Evolutionary conservation across 2,797 vertebrate species (phyloP).

Genomic region (Capromys pilorides): DNA sequence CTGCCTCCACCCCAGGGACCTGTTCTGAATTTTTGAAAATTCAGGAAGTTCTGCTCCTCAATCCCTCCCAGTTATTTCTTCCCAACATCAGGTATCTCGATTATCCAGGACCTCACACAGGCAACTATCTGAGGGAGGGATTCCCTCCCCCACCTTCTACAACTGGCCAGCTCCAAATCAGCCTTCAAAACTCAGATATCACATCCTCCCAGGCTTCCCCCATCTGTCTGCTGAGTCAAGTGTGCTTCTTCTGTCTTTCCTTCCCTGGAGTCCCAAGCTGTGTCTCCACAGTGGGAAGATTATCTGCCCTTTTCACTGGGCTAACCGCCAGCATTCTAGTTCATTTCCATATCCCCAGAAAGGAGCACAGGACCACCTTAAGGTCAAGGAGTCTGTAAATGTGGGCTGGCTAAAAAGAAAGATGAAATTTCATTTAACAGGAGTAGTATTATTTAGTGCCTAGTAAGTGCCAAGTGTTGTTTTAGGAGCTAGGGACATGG

Average conservation of each 20-base stretch:
- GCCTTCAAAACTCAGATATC: constrained; percentile 36
- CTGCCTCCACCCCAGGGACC: neutral
- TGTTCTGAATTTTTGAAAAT: constrained; percentile 43
- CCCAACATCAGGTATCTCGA: neutral
- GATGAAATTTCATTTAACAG: neutral
- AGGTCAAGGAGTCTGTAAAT: constrained; percentile 21
- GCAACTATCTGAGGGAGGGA: constrained; percentile 54
- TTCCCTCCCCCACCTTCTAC: constrained; percentile 20
- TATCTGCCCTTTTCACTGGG: neutral
- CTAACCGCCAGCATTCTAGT: neutral
- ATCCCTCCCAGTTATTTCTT: constrained; percentile 40
- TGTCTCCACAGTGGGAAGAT: neutral
- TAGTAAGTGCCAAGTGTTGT: constrained; percentile 26
- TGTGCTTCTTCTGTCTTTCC: neutral
- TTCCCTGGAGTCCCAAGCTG: neutral
- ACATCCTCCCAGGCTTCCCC: neutral
- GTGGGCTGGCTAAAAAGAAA: constrained; percentile 8
- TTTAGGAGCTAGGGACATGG: neutral
- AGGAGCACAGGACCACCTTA: neutral
- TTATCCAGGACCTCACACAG: neutral
- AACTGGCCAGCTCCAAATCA: neutral
- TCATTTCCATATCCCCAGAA: neutral
- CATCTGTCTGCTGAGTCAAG: constrained; percentile 7
- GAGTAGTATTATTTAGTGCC: neutral
- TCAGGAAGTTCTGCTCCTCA: constrained; percentile 26